Evolutionary conservation across 2,797 vertebrate species (phyloP), one percentile per base, ranked within the genome.

Genomic region (Tragelaphus eurycerus): DNA sequence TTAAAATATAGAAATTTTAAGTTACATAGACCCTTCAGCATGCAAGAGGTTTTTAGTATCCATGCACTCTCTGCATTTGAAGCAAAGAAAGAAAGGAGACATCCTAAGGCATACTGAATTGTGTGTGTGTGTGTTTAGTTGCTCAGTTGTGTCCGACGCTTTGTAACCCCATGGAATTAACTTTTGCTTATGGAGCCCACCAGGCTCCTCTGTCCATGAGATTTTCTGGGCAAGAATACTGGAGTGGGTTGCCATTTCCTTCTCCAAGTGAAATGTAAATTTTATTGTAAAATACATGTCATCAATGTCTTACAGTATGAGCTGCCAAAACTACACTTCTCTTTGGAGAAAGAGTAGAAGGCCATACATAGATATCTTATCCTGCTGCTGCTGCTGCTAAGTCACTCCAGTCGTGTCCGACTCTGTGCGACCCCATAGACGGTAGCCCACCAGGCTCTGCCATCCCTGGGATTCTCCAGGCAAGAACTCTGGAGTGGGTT

Each of bases 61-160:
- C 3, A 79, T 54, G 1, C 6, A 60, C 17, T 62, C 1, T 14
- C 59, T 93, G 7, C 84, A 34, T 4, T 76, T 13, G 15, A 88
- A 85, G 4, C 8, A 71, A n/a, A 90, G 46, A 90, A 43, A 50
- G 13, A 7, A 64, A 94, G 15, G 10, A 38, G 7, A 2, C 48
- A 21, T 50, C 38, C 2, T 83, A 12, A 50, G 21, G 7, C 2
- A 54, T 86, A 6, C 11, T 74, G 17, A 82, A 57, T 14, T 82
- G n/a, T 79, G 5, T 71, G 67, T 71, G 19, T 71, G 19, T 5
- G 5, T 71, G 67, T 38, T 71, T 71, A 71, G 19, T 23, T 0
- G 1, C 67, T 71, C 21, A 71, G 67, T 38, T 0, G 0, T 71
- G 67, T 38, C 19, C 0, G 0, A 71, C 0, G 3, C 67, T 23